These are phyloP conservation scores for rat (Rattus norvegicus) DNA, from an alignment of 2,113 vertebrate species.

Conservation along the genomic window GRCr8 NC_086022.1:124347501-124348000, in stretches of 20 bases:
- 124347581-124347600: not conserved
- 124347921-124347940: not conserved
- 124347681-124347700: not conserved
- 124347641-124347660: not conserved
- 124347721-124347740: not conserved
- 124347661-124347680: not conserved
- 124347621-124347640: not conserved
- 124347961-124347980: not conserved
- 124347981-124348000: not conserved
- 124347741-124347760: not conserved
- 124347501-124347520: not conserved
- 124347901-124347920: not conserved
- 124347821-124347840: not conserved
- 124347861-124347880: not conserved
- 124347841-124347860: not conserved
- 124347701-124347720: not conserved
- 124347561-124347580: not conserved
- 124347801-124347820: not conserved
- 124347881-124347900: not conserved
- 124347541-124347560: not conserved
- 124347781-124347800: not conserved
- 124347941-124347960: not conserved
- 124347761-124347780: not conserved
- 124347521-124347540: not conserved
- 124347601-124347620: not conserved